phyloP scores from a whole-genome alignment of 1,140 invertebrate genomes.

The Mylabris phalerata region DNA sequence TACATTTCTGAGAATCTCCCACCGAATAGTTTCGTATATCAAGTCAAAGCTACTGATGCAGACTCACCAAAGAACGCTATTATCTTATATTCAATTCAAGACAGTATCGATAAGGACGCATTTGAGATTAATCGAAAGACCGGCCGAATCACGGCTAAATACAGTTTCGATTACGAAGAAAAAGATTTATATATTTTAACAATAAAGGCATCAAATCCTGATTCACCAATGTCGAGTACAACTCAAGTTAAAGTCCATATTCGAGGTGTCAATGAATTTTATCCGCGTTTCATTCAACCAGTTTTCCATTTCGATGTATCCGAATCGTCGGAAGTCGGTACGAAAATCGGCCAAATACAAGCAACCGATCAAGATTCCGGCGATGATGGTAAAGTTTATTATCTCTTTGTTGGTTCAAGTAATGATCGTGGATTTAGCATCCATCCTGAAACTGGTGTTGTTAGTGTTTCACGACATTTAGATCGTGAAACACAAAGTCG shows the following conservation, averaged over 20 bases:
- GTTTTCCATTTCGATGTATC: constrained; percentile 91
- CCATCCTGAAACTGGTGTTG: constrained; percentile 74
- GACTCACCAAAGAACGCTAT: constrained; percentile 89
- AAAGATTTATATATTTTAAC: constrained; percentile 69
- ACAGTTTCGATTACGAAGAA: constrained; percentile 86
- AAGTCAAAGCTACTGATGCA: constrained; percentile 72
- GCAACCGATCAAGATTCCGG: constrained; percentile 89
- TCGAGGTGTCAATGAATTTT: constrained; percentile 87
- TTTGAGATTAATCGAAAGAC: constrained; percentile 72
- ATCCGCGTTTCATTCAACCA: constrained; percentile 83
- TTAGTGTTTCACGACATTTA: constrained; percentile 72
- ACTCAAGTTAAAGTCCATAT: constrained; percentile 70
- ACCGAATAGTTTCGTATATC: constrained; percentile 66
- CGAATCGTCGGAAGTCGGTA: constrained; percentile 83
- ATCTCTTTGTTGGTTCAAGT: constrained; percentile 86
- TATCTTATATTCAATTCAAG: constrained; percentile 78
- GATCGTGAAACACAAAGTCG: constrained; percentile 88
- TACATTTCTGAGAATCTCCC: constrained; percentile 79
- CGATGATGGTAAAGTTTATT: constrained; percentile 86
- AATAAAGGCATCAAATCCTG: constrained; percentile 81
- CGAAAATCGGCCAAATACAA: constrained; percentile 75
- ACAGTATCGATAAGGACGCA: constrained; percentile 64
- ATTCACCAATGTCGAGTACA: constrained; percentile 70
- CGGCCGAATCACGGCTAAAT: constrained; percentile 68
- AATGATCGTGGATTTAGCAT: constrained; percentile 89